Percentiles rank a stretch among this genome's conserved stretches.
Evolutionary conservation across 2,888 invertebrate species (phyloP).

Genomic region (Agrochola circellaris): DNA sequence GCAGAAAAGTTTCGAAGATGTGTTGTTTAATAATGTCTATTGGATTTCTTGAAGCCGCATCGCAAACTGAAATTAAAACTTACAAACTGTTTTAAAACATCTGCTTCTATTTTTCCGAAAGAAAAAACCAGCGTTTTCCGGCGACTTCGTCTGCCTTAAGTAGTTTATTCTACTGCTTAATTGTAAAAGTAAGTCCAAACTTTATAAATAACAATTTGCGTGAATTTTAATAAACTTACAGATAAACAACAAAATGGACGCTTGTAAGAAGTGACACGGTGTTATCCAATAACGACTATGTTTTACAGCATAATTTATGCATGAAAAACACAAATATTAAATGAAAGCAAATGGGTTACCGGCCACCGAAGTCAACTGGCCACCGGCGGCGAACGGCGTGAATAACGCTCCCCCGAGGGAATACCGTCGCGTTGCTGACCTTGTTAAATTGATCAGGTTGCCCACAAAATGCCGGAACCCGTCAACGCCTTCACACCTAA

Average conservation of each 20-base stretch:
- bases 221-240: conserved; percentile 17
- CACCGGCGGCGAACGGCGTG: conserved; percentile 36
- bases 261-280: not conserved
- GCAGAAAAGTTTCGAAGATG: conserved; percentile 31
- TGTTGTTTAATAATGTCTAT: conserved; percentile 42
- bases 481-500: conserved; percentile 56
- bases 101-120: conserved; percentile 20
- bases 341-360: conserved; percentile 55
- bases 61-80: conserved; percentile 56
- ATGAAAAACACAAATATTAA: conserved; percentile 47
- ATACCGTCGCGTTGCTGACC: conserved; percentile 50
- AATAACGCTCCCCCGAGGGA: conserved; percentile 56
- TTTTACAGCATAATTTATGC: conserved; percentile 32
- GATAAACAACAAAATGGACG: conserved; percentile 6
- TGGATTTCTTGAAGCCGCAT: conserved; percentile 42
- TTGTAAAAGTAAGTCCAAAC: conserved; percentile 49
- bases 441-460: conserved; percentile 63
- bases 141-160: conserved; percentile 40
- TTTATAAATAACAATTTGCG: conserved; percentile 37
- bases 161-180: conserved; percentile 54
- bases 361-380: conserved; percentile 41
- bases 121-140: conserved; percentile 41
- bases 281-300: conserved; percentile 9
- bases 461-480: conserved; percentile 52
- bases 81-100: conserved; percentile 53